phyloP scores from a whole-genome alignment of 2,888 invertebrate genomes.

The Eupithecia pulchellata region DNA sequence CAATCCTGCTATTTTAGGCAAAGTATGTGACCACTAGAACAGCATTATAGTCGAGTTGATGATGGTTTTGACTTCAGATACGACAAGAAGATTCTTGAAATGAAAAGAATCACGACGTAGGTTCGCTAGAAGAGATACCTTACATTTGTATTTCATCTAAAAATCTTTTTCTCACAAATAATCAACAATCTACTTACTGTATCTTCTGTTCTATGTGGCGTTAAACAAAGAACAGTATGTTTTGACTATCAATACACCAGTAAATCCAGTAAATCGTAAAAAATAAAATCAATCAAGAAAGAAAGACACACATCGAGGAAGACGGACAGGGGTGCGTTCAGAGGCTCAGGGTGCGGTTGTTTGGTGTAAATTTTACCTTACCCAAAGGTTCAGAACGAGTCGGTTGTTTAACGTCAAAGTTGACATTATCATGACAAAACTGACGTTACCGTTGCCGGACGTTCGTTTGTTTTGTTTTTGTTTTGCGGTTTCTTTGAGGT shows the following conservation, averaged over 20 bases:
- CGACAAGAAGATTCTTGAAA: background rate
- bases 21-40: background rate
- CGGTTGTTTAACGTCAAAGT: too few relatives aligned
- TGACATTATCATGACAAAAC: too few relatives aligned
- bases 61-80: background rate
- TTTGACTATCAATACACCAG: background rate
- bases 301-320: background rate
- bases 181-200: background rate
- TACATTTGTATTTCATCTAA: background rate
- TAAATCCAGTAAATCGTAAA: background rate
- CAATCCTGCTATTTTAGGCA: background rate
- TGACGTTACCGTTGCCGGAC: too few relatives aligned
- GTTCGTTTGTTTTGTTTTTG: too few relatives aligned
- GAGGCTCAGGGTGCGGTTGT: too few relatives aligned
- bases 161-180: background rate
- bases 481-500: too few relatives aligned
- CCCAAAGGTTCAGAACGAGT: too few relatives aligned
- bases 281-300: slow-evolving; percentile 8
- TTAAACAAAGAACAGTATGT: background rate
- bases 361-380: too few relatives aligned
- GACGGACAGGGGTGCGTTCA: too few relatives aligned
- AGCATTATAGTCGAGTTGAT: background rate
- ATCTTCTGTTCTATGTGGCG: background rate
- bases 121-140: background rate
- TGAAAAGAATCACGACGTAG: background rate